phyloP scores from a whole-genome alignment of 2,113 vertebrate genomes.

The Pelvicachromis taeniatus region DNA sequence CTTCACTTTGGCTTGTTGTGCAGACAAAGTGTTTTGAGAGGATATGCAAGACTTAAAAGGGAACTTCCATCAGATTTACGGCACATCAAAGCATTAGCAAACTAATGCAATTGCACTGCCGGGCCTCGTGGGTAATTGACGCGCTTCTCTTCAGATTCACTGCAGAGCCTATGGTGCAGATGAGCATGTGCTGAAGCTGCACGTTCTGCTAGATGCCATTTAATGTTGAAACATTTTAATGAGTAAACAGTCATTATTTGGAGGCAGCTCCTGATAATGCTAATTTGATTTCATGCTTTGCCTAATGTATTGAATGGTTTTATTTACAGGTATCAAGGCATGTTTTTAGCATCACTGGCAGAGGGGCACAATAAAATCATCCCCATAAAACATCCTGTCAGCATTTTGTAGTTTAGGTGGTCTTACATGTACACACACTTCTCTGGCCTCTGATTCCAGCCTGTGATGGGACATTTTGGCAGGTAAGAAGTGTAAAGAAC shows the following conservation, averaged over 20 bases:
- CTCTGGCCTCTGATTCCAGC: background rate
- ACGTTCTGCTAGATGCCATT: background rate
- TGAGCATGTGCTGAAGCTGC: background rate
- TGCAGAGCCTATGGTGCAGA: slow-evolving; percentile 1
- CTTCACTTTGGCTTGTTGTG: background rate
- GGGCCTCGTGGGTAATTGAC: slow-evolving; percentile 32
- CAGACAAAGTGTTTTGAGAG: background rate
- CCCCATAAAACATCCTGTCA: background rate
- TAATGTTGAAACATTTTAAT: background rate
- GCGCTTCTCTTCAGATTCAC: background rate
- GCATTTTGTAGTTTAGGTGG: background rate
- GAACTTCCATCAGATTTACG: background rate
- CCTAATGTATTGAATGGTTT: background rate
- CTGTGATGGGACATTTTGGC: background rate
- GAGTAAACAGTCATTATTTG: slow-evolving; percentile 23
- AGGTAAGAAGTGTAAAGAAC: background rate
- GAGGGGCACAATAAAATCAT: background rate
- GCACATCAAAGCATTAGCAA: slow-evolving; percentile 34
- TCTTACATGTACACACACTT: background rate
- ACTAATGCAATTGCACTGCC: slow-evolving; percentile 34
- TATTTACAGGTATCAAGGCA: background rate
- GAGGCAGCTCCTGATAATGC: slow-evolving; percentile 11
- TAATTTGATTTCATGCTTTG: slow-evolving; percentile 20
- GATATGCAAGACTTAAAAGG: background rate
- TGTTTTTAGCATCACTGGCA: background rate